phyloP scores from a whole-genome alignment of 2,113 vertebrate genomes.

The Trematocara zebra region DNA sequence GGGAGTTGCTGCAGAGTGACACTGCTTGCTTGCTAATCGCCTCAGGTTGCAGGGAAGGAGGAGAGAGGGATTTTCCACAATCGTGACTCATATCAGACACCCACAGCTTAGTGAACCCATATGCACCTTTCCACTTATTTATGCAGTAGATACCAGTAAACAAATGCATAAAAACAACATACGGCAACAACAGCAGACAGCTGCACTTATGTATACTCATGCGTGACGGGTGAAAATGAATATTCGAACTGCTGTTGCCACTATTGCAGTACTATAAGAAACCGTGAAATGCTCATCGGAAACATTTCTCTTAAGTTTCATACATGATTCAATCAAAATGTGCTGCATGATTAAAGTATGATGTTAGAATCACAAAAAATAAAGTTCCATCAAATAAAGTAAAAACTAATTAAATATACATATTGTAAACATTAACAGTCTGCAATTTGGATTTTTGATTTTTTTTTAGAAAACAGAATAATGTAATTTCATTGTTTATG shows the following conservation, averaged over 20 bases:
- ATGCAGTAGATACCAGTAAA: background rate
- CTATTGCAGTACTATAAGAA: background rate
- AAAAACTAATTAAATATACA: background rate
- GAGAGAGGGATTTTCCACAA: background rate
- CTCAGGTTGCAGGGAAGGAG: background rate
- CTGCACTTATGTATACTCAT: background rate
- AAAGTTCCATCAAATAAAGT: background rate
- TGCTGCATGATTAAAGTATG: background rate
- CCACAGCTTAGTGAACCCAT: background rate
- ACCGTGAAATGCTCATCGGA: background rate
- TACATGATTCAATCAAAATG: background rate
- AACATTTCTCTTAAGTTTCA: background rate
- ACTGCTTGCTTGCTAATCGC: background rate
- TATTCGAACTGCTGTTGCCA: background rate
- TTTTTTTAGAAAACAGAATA: background rate
- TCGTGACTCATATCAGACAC: conserved; percentile 8
- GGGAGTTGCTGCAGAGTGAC: conserved; percentile 9
- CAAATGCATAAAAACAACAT: background rate
- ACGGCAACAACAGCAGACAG: background rate
- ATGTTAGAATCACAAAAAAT: background rate
- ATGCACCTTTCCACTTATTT: background rate
- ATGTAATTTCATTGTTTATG: background rate
- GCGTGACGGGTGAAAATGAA: background rate
- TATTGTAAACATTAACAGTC: background rate
- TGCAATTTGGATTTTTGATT: background rate